Conservation (phyloP, 2,888 invertebrate species). For the Eueremaeus valkanovi region DNA sequence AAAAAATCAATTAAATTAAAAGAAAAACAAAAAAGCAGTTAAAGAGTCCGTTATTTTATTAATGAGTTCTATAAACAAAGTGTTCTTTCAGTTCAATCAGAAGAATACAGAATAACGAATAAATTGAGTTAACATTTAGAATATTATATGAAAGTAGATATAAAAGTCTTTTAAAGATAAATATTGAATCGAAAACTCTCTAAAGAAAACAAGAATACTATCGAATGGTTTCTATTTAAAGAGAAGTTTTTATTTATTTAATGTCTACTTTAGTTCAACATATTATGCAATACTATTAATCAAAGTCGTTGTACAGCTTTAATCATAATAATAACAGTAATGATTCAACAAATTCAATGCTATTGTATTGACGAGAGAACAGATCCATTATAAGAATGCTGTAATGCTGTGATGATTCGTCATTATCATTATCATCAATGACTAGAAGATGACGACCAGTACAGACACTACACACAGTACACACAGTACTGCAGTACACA, state of each 20-base stretch:
- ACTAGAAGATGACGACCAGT: conserved; percentile 3
- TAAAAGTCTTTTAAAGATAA: too few species aligned
- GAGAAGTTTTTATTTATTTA: neutral
- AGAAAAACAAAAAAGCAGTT: neutral
- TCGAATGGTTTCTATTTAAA: neutral
- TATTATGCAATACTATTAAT: conserved; percentile 14
- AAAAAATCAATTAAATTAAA: neutral
- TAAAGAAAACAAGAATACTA: neutral
- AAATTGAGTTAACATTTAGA: neutral
- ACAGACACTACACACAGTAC: too few species aligned
- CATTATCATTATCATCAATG: conserved; percentile 10
- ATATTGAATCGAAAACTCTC: neutral
- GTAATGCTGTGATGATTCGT: neutral
- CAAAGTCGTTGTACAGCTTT: neutral
- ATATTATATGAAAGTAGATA: neutral
- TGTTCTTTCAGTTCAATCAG: too few species aligned
- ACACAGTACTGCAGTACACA: neutral
- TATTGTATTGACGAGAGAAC: neutral
- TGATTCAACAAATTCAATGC: conserved; percentile 16
- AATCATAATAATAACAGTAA: conserved; percentile 20
- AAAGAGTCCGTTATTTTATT: neutral
- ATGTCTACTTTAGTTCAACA: neutral
- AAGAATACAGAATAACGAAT: neutral
- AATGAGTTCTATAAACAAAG: neutral
- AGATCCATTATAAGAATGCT: neutral